These are phyloP conservation scores for Crioceris asparagi DNA, from an alignment of 2,888 invertebrate genomes.

Conservation along the genomic window DNA sequence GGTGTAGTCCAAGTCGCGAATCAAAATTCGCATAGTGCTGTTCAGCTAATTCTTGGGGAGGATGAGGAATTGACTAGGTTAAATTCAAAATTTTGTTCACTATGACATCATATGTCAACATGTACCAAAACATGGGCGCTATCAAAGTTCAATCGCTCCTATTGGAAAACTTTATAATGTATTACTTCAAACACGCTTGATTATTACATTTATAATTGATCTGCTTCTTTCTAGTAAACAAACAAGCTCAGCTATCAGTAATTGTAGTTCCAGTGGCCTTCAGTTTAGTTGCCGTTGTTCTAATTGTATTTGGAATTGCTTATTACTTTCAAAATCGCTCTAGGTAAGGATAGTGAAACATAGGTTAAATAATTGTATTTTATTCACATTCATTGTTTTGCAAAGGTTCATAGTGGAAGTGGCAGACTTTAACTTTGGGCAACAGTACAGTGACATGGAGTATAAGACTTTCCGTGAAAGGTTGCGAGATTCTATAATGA, in stretches of 20 bases:
- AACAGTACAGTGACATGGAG: constrained; percentile 66
- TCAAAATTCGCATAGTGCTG: too few species aligned
- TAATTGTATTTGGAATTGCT: constrained; percentile 79
- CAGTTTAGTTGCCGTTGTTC: constrained; percentile 67
- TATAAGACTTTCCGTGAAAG: constrained; percentile 81
- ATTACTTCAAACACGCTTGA: too few species aligned
- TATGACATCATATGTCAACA: too few species aligned
- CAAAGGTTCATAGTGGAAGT: constrained; percentile 71
- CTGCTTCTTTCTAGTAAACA: constrained; percentile 58
- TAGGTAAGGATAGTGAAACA: constrained; percentile 21
- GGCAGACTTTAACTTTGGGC: constrained; percentile 84
- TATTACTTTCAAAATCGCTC: constrained; percentile 75
- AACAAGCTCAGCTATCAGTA: constrained; percentile 74
- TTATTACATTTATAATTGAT: too few species aligned
- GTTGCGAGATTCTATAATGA: constrained; percentile 63
- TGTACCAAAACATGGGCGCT: too few species aligned
- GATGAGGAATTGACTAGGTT: too few species aligned
- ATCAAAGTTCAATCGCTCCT: too few species aligned
- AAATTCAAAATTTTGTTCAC: too few species aligned
- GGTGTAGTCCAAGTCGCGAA: too few species aligned
- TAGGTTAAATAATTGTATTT: neutral
- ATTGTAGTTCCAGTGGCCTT: constrained; percentile 81
- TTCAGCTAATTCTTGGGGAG: too few species aligned
- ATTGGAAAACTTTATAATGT: too few species aligned
- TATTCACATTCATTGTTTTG: constrained; percentile 15